Conservation (phyloP, 1,140 invertebrate genomes). For the Carposina sasakii region DNA sequence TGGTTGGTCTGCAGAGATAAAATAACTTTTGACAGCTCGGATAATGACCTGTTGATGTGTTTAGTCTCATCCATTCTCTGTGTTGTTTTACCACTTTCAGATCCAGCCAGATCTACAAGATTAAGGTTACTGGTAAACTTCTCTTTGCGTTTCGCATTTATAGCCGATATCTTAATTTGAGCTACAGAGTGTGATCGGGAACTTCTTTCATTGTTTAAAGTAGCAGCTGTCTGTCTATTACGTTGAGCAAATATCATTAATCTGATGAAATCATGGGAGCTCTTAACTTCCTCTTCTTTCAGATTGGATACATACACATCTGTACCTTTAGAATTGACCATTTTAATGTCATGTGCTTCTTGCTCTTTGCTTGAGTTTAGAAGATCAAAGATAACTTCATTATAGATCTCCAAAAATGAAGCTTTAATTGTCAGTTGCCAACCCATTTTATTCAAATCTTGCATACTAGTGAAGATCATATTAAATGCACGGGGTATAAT, state of each 20-base stretch:
- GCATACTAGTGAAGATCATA: slow-evolving; percentile 83
- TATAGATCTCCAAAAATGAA: slow-evolving; percentile 93
- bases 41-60: slow-evolving; percentile 91
- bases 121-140: slow-evolving; percentile 82
- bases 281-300: slow-evolving; percentile 77
- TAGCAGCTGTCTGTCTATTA: slow-evolving; percentile 82
- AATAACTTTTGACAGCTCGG: slow-evolving; percentile 91
- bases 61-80: slow-evolving; percentile 89
- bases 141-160: slow-evolving; percentile 75
- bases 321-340: slow-evolving; percentile 76
- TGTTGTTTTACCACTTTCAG: slow-evolving; percentile 91
- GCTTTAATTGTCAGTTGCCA: slow-evolving; percentile 87
- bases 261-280: slow-evolving; percentile 78
- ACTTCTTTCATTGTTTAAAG: slow-evolving; percentile 85
- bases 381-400: slow-evolving; percentile 89
- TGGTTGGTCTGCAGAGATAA: slow-evolving; percentile 86
- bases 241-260: slow-evolving; percentile 78
- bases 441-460: slow-evolving; percentile 80
- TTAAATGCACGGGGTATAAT: slow-evolving; percentile 89
- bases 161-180: slow-evolving; percentile 78
- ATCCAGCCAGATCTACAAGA: slow-evolving; percentile 94
- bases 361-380: slow-evolving; percentile 77
- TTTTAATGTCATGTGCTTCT: slow-evolving; percentile 79
- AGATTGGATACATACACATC: slow-evolving; percentile 86
- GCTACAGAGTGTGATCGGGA: slow-evolving; percentile 91